phyloP scores from a whole-genome alignment of 2,888 invertebrate species.

The Ypsolopha sequella region DNA sequence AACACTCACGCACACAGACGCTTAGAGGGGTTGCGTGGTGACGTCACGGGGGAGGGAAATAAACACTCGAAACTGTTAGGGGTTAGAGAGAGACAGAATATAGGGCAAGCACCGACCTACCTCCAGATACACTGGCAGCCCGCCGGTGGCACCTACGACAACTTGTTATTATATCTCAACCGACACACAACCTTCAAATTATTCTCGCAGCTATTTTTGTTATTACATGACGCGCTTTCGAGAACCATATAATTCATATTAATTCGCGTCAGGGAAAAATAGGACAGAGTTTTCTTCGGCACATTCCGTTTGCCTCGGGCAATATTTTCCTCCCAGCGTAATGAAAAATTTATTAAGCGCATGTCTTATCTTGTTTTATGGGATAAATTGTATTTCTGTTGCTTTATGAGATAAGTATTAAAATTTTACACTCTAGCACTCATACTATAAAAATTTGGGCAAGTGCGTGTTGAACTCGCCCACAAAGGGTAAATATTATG shows the following conservation, averaged over 20 bases:
- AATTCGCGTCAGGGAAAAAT: not conserved
- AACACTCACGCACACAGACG: slow-evolving; percentile 33
- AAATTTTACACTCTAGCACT: no score
- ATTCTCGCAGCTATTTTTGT: slow-evolving; percentile 11
- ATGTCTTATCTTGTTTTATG: not conserved
- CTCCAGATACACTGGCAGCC: slow-evolving; percentile 34
- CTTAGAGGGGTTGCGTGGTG: slow-evolving; percentile 44
- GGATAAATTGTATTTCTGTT: not conserved
- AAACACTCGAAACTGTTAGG: slow-evolving; percentile 12
- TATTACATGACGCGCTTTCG: slow-evolving; percentile 12
- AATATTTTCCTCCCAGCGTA: no score
- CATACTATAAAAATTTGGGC: no score
- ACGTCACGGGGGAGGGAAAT: slow-evolving; percentile 54
- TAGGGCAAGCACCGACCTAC: slow-evolving; percentile 68
- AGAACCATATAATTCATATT: slow-evolving; percentile 2
- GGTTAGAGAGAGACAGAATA: slow-evolving; percentile 43
- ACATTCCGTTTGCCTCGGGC: not conserved
- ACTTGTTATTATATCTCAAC: slow-evolving; percentile 40
- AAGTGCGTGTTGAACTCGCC: no score
- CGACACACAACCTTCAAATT: slow-evolving; percentile 21
- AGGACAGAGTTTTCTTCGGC: not conserved
- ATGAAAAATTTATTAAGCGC: not conserved
- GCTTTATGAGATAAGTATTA: no score
- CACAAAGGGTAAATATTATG: no score
- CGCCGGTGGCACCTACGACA: slow-evolving; percentile 34